Base-by-base conservation (phyloP, 2,888 invertebrate species). In the Clistopyga incitator region DNA sequence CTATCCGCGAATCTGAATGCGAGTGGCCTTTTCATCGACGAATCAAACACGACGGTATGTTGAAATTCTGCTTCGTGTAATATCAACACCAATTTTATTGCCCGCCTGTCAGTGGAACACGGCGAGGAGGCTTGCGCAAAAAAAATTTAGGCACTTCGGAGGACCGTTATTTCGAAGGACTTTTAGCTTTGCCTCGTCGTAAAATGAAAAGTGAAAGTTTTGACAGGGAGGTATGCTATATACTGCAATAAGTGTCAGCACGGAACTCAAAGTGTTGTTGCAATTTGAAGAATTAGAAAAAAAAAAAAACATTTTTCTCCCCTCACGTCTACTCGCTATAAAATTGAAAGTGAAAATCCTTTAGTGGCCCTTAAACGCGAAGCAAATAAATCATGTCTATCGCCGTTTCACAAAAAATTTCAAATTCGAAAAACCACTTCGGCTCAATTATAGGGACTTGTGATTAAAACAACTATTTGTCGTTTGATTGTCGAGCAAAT, bases 111-210 rank as follows among this genome's bases (percentile, higher is more conserved):
- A 78, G 45, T 20, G 23, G 47, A 61, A 78, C 64, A 71, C 52
- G 65, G 50, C 68, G 67, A 38, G 52, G 52, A 47, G 77, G 42
- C 38, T 84, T 81, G 70, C 78, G 81, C 50, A 77, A 83, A 78
- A 61, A 59, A 25, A 71, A 29, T 18, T 29, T n/a, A 45, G 45
- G 18, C 61, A 59, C 52, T 67, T 50, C 67, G 34, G 38, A 3
- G 61, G 56, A 78, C 70, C 64, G 20, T 81, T 52, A 50, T 78
- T 75, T 54, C 23, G n/a, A 65, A 47, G 45, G 45, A 29, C 59
- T 42, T 1, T 42, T 45, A 65, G 52, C 67, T 65, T 67, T 61
- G 38, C 64, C 59, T 23, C 45, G 52, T 64, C 42, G 68, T 54
- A 64, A 78, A 81, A 81, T 70, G 56, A 81, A 81, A 67, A 67